phyloP scores from a whole-genome alignment of 2,888 invertebrate genomes.

The Heliconius ethilla region DNA sequence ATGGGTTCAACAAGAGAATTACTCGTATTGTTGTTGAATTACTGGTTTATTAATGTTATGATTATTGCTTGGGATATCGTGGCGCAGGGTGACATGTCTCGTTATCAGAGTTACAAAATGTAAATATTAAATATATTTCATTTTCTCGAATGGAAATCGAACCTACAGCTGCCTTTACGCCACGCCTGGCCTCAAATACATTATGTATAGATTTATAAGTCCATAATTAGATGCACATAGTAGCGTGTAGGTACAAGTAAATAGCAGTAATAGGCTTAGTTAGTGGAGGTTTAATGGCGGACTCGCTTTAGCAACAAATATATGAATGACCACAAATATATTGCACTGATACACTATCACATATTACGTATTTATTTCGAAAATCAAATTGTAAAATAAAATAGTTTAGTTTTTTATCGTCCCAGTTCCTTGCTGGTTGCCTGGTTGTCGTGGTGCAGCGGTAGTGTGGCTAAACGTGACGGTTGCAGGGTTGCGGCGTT shows the following conservation, averaged over 20 bases:
- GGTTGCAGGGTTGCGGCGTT: no score
- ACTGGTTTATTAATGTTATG: not conserved
- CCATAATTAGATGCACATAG: slow-evolving; percentile 6
- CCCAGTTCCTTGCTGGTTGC: no score
- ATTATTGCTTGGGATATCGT: no score
- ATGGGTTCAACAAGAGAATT: not conserved
- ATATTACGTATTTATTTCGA: not conserved
- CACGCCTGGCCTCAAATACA: no score
- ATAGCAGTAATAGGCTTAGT: slow-evolving; percentile 11
- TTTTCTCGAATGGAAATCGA: no score
- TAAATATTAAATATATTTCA: no score
- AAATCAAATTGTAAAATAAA: not conserved
- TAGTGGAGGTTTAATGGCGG: not conserved
- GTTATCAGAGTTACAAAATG: no score
- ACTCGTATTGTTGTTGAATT: not conserved
- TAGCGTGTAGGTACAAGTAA: not conserved
- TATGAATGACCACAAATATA: not conserved
- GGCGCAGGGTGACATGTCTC: no score
- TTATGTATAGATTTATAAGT: not conserved
- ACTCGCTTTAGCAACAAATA: not conserved
- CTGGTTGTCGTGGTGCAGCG: no score
- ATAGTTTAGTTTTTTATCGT: not conserved
- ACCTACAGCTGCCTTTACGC: no score
- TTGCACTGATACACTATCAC: not conserved
- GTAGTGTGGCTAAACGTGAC: no score